Evolutionary conservation across 2,113 vertebrate genomes (phyloP), one percentile per base, ranked within the genome.

Genomic region (Nematolebias whitei): DNA sequence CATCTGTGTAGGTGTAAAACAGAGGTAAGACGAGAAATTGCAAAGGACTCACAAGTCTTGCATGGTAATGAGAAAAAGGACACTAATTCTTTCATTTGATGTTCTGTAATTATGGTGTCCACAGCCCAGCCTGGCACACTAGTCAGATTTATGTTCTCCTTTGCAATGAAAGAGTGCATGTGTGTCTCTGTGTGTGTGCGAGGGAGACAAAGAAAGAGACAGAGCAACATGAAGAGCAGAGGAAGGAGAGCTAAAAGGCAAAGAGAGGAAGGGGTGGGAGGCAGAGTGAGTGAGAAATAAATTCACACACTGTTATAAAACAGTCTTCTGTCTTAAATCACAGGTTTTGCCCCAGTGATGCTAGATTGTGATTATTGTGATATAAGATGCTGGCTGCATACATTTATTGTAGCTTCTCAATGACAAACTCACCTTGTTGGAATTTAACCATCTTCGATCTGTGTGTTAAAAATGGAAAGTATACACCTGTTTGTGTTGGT

Each of bases 81-180:
- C 80, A 90, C 87, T 87, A 90, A 92, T 90, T 92, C 83, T 86
- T 89, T 82, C 83, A 88, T 91, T 91, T 91, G 80, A 90, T 85
- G 82, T 71, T 76, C 84, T 85, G 84, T 91, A 90, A 92, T 91
- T 89, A 90, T 87, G 70, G 85, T 80, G 82, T 84, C 84, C 74
- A 71, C 1, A 43, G 71, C 70, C 47, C 58, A 71, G 64, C 62
- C 71, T 71, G 79, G 63, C 79, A 77, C 71, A 77, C 62, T 61
- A 56, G 63, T 48, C 68, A 85, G 83, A 89, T 91, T 90, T 91
- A 90, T 91, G 82, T 68, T 71, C 84, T 68, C 57, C 54, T 29
- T 61, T 55, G 55, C 75, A 50, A 23, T 67, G 52, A 19, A 73
- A 38, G 15, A 44, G 49, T 64, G 64, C 41, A 57, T 50, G 65